Base-by-base conservation (phyloP, 2,888 invertebrate species). In the Arenicola marina region DNA sequence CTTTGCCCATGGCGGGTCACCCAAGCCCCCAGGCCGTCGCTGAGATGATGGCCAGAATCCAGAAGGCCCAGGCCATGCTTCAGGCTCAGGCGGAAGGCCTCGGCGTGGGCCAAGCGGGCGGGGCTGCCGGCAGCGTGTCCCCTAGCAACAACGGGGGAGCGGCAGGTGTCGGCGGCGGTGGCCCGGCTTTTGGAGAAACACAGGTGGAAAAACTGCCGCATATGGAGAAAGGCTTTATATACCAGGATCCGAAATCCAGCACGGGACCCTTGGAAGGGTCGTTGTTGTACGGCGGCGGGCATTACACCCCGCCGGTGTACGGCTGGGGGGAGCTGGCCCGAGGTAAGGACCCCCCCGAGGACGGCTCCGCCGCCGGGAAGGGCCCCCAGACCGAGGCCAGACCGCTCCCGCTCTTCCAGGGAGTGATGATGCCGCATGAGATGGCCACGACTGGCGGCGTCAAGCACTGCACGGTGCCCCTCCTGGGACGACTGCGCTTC, bases 271-370 rank as follows among this genome's bases (percentile, higher is more conserved):
- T 7, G 4, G 48, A 53, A 7, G n/a, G n/a, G n/a, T 31, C 55
- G 4, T 32, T 33, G 26, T 31, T 62, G 11, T 46, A 56, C 38
- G 62, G 62, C 28, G 62, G 57, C 7, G 62, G 62, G 28, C 62
- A 62, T 33, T 62, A 51, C 1, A 62, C 51, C 1, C 38, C 62
- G n/a, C 57, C 57, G 18, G 51, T 38, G 4, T 46, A 0, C 32
- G 62, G 62, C 11, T 62, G 62, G 62, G 62, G 57, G 1, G 32
- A 1, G 3, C 57, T 62, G n/a, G 54, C 31, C 7, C 54, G 38
- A 26, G 38, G 24, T 4, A 15, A 28, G 7, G 53, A 11, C 28
- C 11, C 7, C 28, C 53, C 53, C 24, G 7, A 24, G 11, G 48
- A 48, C 24, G 11, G 11, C 11, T n/a, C n/a, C 28, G 28, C 7